Evolutionary conservation across 1,140 invertebrate genomes (phyloP), one percentile per base, ranked within the genome.

Genomic region (Heliconius hermathena): DNA sequence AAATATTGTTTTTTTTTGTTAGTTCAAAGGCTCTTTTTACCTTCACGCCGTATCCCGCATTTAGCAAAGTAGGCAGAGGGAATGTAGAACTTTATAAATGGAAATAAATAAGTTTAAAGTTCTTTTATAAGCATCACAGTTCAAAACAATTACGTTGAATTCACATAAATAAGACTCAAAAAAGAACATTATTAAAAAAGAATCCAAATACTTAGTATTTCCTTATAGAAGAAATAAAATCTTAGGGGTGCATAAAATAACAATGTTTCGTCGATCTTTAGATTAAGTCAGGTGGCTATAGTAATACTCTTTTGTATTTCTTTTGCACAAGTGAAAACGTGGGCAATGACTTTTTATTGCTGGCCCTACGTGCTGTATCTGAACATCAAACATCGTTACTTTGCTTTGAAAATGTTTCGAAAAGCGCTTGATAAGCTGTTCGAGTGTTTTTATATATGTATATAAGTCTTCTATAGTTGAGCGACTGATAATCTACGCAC

Each of bases 231-330:
- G 79, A 85, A 86, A 82, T 87, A 83, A 87, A 87, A 85, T 82
- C 74, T 73, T 74, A 11, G 83, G 87, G 89, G 89, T 90, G 89
- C 85, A 89, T 90, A 90, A 90, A 90, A 90, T 90, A 90, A 90
- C 88, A 81, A 87, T 90, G 73, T 78, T 81, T 74, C 78, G 80
- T 72, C 78, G 80, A 83, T 81, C 80, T 85, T 70, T 80, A 79
- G 80, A 81, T 74, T 80, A 80, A 83, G 78, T 77, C 80, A 85
- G 80, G 80, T 83, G 80, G 60, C 76, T 77, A 78, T 81, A 77
- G 81, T 70, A 76, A 82, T 80, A 78, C 79, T 82, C 36, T 78
- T 76, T 80, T 81, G 52, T 80, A 52, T 70, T 52, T 52, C 49
- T 52, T 52, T 74, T 33, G 72, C 73, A 71, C 26, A 78, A 76